Evolutionary conservation across 2,797 vertebrate species (phyloP), one percentile per base, ranked within the genome.

Genomic region (Petrocephalus schoutedeni): DNA sequence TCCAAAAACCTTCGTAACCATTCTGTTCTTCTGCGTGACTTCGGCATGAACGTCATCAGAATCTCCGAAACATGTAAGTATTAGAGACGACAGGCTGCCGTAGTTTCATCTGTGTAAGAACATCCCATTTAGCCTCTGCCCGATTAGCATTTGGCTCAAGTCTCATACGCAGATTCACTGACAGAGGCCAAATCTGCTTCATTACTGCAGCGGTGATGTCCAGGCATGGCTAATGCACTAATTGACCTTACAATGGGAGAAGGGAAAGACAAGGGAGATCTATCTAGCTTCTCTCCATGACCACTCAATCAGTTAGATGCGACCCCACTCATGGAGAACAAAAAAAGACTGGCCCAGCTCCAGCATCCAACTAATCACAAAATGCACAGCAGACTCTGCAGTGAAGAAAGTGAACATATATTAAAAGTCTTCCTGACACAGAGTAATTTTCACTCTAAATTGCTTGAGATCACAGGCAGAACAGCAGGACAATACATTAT

Each of bases 221-320:
- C 6, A 49, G 87, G 58, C 21, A 61, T 45, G 80, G 28, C 83
- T 88, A 88, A 88, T 88, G 61, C 56, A 59, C 87, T 85, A 88
- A 88, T 88, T 88, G 87, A 88, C 87, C 87, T 88, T 86, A 88
- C 59, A 67, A 45, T 64, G 49, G 61, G 59, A 57, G 82, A 54
- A 57, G 74, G 83, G 83, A 71, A 57, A 74, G 82, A 85, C 49
- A 36, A 71, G 85, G 49, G 23, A 85, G 28, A 59, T 16, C 58
- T 32, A 51, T 28, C 51, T 49, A 53, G 61, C 45, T n/a, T 86
- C 49, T 71, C 82, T n/a, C 51, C 59, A 71, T 85, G 83, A 88
- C 51, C 87, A 67, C 58, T 85, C 82, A 71, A 54, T 56, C 83
- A 85, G 82, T 85, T 71, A 85, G 49, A 71, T 41, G 57, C 83